phyloP scores from a whole-genome alignment of 2,113 vertebrate genomes.

The Delphinus delphis region DNA sequence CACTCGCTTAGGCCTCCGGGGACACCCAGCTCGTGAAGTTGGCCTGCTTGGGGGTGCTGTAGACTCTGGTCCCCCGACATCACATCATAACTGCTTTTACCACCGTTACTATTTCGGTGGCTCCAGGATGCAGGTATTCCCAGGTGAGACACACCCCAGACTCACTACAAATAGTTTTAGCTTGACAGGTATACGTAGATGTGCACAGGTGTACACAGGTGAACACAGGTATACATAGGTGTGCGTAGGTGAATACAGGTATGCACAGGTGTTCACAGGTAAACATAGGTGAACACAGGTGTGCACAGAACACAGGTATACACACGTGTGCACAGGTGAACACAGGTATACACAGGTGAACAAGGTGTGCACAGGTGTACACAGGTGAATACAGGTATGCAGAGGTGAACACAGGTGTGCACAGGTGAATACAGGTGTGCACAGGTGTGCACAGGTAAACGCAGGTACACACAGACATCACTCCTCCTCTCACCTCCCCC shows the following conservation, averaged over 20 bases:
- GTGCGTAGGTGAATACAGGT: accelerated
- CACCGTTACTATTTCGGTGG: accelerated
- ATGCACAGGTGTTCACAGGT: too few species aligned
- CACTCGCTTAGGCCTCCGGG: not conserved
- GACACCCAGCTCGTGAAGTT: accelerated
- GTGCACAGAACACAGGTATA: not conserved
- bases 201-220: accelerated
- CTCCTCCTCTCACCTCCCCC: accelerated
- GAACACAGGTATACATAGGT: not conserved
- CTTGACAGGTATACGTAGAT: not conserved
- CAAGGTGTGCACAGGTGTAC: not conserved
- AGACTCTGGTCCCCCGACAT: accelerated
- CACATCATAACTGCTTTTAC: accelerated
- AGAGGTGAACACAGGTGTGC: not conserved
- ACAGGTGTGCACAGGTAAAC: too few species aligned
- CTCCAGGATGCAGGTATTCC: not conserved
- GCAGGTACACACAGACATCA: not conserved
- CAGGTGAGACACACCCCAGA: not conserved
- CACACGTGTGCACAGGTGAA: accelerated
- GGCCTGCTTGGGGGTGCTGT: accelerated
- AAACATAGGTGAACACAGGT: too few species aligned
- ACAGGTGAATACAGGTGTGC: not conserved
- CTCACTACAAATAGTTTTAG: not conserved
- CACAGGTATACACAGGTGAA: not conserved
- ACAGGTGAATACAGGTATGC: not conserved